Percentiles rank a stretch among this genome's conserved stretches.
phyloP scores from a whole-genome alignment of 1,140 invertebrate genomes.

The Megathymus violae region DNA sequence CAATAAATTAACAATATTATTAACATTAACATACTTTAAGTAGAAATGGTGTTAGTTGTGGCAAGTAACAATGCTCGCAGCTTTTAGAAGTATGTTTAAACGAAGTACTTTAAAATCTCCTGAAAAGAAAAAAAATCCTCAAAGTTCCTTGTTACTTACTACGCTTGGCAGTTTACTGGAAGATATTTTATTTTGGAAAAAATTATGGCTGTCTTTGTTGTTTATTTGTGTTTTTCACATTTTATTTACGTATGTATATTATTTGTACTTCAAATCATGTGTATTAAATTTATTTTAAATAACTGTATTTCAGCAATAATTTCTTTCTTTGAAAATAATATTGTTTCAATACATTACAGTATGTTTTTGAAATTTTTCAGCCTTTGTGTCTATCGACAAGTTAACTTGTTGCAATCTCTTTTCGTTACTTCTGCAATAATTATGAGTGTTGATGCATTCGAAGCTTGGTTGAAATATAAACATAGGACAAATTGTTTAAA shows the following conservation, averaged over 20 bases:
- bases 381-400: constrained; percentile 55
- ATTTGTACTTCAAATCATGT: too few relatives aligned
- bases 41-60: constrained; percentile 11
- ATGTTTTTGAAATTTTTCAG: constrained; percentile 51
- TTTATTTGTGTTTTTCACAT: constrained; percentile 64
- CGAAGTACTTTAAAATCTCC: constrained; percentile 42
- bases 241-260: constrained; percentile 65
- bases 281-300: too few relatives aligned
- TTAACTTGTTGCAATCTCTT: constrained; percentile 63
- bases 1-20: neutral
- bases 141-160: constrained; percentile 37
- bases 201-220: constrained; percentile 69
- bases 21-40: too few relatives aligned
- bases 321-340: too few relatives aligned
- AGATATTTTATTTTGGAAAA: constrained; percentile 73
- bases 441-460: constrained; percentile 64
- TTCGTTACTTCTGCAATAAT: constrained; percentile 50
- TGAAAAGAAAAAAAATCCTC: constrained; percentile 43
- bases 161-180: constrained; percentile 36
- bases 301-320: too few relatives aligned
- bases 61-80: constrained; percentile 45
- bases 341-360: too few relatives aligned
- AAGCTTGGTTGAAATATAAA: constrained; percentile 75
- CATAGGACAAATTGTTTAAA: constrained; percentile 71
- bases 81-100: constrained; percentile 47